These are phyloP conservation scores for Papilio machaon DNA, from an alignment of 1,140 invertebrate species.

Conservation along the genomic window DNA sequence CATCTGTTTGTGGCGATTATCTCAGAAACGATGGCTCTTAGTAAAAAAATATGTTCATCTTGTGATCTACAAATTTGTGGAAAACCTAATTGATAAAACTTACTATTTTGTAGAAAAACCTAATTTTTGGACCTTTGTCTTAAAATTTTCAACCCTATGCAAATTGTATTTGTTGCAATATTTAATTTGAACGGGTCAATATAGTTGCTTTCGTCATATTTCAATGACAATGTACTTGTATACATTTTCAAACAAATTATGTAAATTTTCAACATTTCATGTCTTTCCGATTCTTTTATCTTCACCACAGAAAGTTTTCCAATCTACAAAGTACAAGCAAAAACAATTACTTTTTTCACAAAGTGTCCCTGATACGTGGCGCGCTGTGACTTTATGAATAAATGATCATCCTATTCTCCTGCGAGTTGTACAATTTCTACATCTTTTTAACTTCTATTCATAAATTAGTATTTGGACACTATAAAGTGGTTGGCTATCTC, in stretches of 20 bases:
- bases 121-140: too few species aligned
- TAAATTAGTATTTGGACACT: neutral
- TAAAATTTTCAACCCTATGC: too few species aligned
- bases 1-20: too few species aligned
- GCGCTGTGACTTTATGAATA: conserved; percentile 9
- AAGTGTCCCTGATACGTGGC: conserved; percentile 15
- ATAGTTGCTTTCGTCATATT: neutral
- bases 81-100: too few species aligned
- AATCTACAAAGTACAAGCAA: conserved; percentile 2
- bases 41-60: too few species aligned
- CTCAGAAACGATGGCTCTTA: too few species aligned
- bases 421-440: neutral
- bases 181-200: too few species aligned
- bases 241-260: neutral
- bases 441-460: neutral
- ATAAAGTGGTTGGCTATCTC: too few species aligned
- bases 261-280: too few species aligned
- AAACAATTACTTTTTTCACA: conserved; percentile 11
- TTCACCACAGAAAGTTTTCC: neutral
- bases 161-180: too few species aligned
- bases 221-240: neutral
- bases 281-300: neutral
- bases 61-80: too few species aligned
- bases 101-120: too few species aligned
- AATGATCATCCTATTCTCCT: conserved; percentile 15